A percentile compares a stretch with the other conserved stretches of the same genome.
phyloP scores from a whole-genome alignment of 2,113 vertebrate species.

The Leucoraja erinaceus region DNA sequence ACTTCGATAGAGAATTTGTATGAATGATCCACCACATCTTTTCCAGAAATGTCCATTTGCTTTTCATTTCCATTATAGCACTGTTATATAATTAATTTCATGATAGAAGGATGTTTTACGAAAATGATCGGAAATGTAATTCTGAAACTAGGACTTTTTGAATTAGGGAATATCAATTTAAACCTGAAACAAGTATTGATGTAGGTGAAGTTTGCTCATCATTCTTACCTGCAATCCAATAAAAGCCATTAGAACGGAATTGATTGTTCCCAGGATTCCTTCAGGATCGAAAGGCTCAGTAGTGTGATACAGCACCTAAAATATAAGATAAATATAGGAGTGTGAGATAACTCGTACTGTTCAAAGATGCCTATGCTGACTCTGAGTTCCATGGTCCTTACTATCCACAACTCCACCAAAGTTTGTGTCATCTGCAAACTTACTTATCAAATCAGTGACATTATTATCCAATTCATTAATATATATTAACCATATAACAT shows the following conservation, averaged over 20 bases:
- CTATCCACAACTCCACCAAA: too few relatives aligned
- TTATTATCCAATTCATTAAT: too few relatives aligned
- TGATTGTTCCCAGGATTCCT: slow-evolving; percentile 62
- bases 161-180: not conserved
- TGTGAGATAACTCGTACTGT: not conserved
- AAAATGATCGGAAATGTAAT: not conserved
- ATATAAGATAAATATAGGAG: not conserved
- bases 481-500: too few relatives aligned
- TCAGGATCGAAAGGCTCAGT: slow-evolving; percentile 66
- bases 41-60: too few relatives aligned
- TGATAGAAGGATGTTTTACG: not conserved
- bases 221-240: slow-evolving; percentile 68
- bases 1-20: not conserved
- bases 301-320: slow-evolving; percentile 60
- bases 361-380: not conserved
- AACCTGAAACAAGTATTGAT: not conserved
- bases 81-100: not conserved
- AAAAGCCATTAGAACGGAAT: slow-evolving; percentile 64
- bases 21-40: not conserved
- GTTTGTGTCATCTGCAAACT: too few relatives aligned
- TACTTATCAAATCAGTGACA: too few relatives aligned
- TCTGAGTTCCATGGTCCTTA: not conserved
- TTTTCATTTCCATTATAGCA: not conserved
- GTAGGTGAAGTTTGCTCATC: not conserved
- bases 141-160: not conserved